Evolutionary conservation across 2,113 vertebrate species (phyloP), one percentile per base, ranked within the genome.

Genomic region (Pteronura brasiliensis): DNA sequence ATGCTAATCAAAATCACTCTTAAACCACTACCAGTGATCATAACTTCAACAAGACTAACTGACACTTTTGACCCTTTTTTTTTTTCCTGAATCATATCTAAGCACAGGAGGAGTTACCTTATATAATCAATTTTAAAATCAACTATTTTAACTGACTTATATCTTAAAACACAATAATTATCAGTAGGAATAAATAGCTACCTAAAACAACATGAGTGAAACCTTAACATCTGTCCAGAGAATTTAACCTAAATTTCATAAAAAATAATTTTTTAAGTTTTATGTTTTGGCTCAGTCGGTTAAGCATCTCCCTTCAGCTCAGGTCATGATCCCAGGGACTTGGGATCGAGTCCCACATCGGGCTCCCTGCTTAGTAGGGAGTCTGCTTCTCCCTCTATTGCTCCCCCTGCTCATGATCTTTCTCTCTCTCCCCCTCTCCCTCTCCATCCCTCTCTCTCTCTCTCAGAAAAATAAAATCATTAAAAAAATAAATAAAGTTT

Each of bases 151-250:
- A 84, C 23, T 63, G 4, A 91, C 57, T 86, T 84, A 82, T 21
- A 89, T 71, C 82, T 94, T 85, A 93, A 94, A 74, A 88, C 29
- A 88, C 5, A 76, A 72, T 89, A 84, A 71, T 83, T 83, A 84
- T 87, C 49, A 34, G 0, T 77, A 87, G 67, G 31, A 93, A 77
- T 67, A 34, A 85, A 89, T 69, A 92, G 69, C 47, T 86, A 85
- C 74, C 31, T 93, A 96, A 76, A 97, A 89, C 63, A 84, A 29
- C 44, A 79, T 93, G 61, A 95, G 34, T 69, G 47, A 96, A 94
- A 55, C 86, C 55, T 89, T 97, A 89, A 92, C 63, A 92, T 55
- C 21, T 92, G 4, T 39, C 39, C 71, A 95, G 13, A 85, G 34
- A 69, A 34, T 69, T 36, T 67, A 67, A 34, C 63, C 63, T 67